A percentile compares a stretch with the other conserved stretches of the same genome.
phyloP scores from a whole-genome alignment of 2,797 vertebrate genomes.

The Lepilemur ruficaudatus region DNA sequence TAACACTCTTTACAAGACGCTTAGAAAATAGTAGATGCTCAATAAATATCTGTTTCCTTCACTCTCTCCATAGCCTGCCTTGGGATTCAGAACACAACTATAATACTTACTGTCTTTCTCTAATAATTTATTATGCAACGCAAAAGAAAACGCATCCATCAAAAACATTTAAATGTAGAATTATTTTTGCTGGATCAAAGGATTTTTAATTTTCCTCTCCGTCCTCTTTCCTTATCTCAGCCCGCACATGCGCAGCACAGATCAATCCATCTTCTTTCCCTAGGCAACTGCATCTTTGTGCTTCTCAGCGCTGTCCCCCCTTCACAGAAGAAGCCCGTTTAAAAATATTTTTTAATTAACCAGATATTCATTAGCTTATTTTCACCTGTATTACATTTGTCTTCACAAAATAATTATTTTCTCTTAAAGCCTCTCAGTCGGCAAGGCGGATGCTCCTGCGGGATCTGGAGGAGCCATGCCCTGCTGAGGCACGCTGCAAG shows the following conservation, averaged over 20 bases:
- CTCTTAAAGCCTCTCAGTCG: neutral
- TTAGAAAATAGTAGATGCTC: neutral
- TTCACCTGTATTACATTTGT: constrained; percentile 12
- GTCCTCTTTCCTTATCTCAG: neutral
- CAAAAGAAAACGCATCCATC: constrained; percentile 43
- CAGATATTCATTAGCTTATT: constrained; percentile 1
- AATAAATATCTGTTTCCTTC: neutral
- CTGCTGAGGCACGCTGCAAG: neutral
- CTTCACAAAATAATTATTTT: constrained; percentile 26
- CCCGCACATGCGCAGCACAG: neutral
- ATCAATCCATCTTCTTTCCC: neutral
- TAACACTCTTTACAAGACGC: neutral
- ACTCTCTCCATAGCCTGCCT: neutral
- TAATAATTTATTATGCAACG: constrained; percentile 4
- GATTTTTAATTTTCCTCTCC: neutral
- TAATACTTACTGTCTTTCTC: neutral
- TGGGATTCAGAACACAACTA: neutral
- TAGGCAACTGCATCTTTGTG: neutral
- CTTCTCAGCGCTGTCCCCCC: neutral
- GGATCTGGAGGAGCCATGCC: neutral
- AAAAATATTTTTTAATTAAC: constrained; percentile 35
- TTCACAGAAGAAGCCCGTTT: neutral
- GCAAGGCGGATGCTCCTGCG: neutral
- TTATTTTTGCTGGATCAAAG: constrained; percentile 15
- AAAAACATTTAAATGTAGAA: constrained; percentile 30